A percentile compares a stretch with the other conserved stretches of the same genome.
These are phyloP conservation scores for Sinella curviseta DNA, from an alignment of 1,140 invertebrate genomes.

Conservation along the genomic window DNA sequence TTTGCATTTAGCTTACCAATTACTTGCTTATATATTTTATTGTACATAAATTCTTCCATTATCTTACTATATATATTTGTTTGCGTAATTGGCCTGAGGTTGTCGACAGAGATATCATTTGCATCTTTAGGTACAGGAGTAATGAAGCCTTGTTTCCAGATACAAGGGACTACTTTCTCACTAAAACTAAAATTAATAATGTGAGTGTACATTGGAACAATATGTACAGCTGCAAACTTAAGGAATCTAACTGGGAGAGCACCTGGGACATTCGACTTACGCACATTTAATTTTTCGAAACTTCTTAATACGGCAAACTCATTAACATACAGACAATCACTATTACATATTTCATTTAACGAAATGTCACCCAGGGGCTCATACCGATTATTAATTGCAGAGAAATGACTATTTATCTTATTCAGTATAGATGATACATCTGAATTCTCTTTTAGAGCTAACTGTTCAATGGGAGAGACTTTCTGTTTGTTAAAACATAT, in stretches of 20 bases:
- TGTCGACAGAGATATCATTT: not conserved
- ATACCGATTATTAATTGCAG: not conserved
- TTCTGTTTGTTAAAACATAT: not conserved
- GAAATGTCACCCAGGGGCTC: not conserved
- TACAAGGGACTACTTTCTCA: not conserved
- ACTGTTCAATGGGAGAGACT: not conserved
- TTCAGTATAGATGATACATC: not conserved
- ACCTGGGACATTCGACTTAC: not conserved
- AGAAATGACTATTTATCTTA: not conserved
- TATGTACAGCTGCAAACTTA: not conserved
- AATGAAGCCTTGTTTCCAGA: not conserved
- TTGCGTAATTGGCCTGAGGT: not conserved
- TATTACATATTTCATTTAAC: not conserved
- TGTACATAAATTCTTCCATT: conserved; percentile 4
- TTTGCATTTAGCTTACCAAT: not conserved
- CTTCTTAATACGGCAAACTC: not conserved
- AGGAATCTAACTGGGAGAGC: not conserved
- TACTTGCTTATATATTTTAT: not conserved
- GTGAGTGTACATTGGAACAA: not conserved
- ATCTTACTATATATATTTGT: not conserved
- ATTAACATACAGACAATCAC: not conserved
- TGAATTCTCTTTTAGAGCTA: not conserved
- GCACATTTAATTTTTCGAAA: not conserved
- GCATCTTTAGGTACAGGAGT: not conserved
- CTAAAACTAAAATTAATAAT: not conserved